Evolutionary conservation across 1,140 invertebrate genomes (phyloP).

Genomic region (Helicoverpa armigera): DNA sequence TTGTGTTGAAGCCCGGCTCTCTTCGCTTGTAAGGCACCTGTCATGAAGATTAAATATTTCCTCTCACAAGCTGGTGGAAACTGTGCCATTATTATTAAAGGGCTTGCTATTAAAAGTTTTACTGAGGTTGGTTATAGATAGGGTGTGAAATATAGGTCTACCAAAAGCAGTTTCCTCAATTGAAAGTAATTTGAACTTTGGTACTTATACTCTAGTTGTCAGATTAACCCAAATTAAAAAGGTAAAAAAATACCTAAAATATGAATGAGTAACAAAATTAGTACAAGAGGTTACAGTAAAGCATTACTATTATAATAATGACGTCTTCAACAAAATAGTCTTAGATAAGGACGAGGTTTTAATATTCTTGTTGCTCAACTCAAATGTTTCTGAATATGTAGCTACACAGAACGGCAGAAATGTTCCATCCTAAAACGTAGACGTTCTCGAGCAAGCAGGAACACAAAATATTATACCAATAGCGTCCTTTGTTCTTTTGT

Average conservation of each 20-base stretch:
- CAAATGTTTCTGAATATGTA: no score
- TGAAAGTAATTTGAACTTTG: not conserved
- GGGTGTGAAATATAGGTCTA: not conserved
- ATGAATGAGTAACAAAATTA: no score
- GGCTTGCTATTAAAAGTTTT: conserved; percentile 7
- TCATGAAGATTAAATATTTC: conserved; percentile 37
- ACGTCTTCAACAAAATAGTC: no score
- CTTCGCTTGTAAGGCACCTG: conserved; percentile 21
- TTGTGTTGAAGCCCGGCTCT: conserved; percentile 23
- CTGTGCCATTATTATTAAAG: conserved; percentile 25
- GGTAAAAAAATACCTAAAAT: not conserved
- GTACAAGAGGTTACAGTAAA: no score
- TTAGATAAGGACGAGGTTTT: no score
- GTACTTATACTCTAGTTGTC: not conserved
- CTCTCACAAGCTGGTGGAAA: not conserved
- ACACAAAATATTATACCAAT: conserved; percentile 40
- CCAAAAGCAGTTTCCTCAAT: not conserved
- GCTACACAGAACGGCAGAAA: not conserved
- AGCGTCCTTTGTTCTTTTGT: conserved; percentile 41
- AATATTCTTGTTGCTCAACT: no score
- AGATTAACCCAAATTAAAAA: no score
- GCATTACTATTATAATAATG: no score
- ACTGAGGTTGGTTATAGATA: not conserved
- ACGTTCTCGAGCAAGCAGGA: conserved; percentile 9
- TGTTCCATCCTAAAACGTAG: not conserved